phyloP scores from a whole-genome alignment of 1,140 invertebrate species.

The Asbolus verrucosus region DNA sequence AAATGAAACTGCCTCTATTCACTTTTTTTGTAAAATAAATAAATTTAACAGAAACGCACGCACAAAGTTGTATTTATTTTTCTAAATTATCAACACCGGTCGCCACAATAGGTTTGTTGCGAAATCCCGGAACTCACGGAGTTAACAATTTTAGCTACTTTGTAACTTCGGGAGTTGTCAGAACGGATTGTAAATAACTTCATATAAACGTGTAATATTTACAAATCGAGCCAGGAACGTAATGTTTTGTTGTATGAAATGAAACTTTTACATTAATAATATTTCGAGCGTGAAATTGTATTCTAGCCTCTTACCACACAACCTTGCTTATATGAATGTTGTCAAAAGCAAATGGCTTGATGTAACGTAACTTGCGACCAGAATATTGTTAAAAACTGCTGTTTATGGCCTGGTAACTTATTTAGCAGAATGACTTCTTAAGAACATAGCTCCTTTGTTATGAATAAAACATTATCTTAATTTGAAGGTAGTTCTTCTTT shows the following conservation, averaged over 20 bases:
- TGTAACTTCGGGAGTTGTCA: background rate
- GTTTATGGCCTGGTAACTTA: too few relatives aligned
- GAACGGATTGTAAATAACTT: slow-evolving; percentile 3
- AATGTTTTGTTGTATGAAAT: slow-evolving; percentile 13
- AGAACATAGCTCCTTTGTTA: too few relatives aligned
- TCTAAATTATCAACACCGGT: background rate
- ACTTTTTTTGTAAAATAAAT: too few relatives aligned
- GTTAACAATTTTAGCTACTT: too few relatives aligned
- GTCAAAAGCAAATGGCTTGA: slow-evolving; percentile 18
- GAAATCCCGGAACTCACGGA: too few relatives aligned
- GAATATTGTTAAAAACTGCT: background rate
- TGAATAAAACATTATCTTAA: too few relatives aligned
- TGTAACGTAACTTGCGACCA: background rate
- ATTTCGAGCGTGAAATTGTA: slow-evolving; percentile 26
- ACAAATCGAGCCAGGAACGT: slow-evolving; percentile 3
- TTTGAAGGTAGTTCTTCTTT: too few relatives aligned
- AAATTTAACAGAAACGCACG: background rate
- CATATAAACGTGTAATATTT: background rate
- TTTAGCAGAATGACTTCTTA: too few relatives aligned
- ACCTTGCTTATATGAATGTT: background rate
- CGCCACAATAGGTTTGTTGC: background rate
- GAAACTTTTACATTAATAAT: slow-evolving; percentile 21
- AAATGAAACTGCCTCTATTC: too few relatives aligned
- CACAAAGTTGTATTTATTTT: background rate
- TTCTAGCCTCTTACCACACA: slow-evolving; percentile 2